Conservation (phyloP, 2,797 vertebrate genomes). For the Phalloptychus januarius region DNA sequence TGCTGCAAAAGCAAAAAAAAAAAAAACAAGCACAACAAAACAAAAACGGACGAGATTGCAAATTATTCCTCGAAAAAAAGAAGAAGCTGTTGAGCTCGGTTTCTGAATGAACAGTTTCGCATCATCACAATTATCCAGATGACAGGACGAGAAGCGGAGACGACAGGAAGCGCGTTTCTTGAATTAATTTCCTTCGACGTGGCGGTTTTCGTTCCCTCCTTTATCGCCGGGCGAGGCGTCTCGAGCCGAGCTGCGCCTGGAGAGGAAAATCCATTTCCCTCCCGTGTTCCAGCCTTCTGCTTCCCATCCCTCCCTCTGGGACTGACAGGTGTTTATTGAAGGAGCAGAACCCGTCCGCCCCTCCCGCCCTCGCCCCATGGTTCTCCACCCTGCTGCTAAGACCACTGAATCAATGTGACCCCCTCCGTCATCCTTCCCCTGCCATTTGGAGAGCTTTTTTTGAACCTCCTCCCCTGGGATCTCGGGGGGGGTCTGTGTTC, state of each 20-base stretch:
- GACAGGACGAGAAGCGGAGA: background rate
- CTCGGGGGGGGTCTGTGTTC: slow-evolving; percentile 49
- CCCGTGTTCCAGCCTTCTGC: slow-evolving; percentile 56
- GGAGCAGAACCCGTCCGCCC: slow-evolving; percentile 34
- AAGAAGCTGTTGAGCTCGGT: background rate
- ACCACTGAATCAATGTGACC: slow-evolving; percentile 56
- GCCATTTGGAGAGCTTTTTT: slow-evolving; percentile 52
- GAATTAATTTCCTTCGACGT: background rate
- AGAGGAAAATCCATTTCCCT: slow-evolving; percentile 47
- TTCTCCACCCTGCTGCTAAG: slow-evolving; percentile 54
- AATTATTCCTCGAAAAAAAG: slow-evolving; percentile 12
- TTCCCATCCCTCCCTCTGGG: slow-evolving; percentile 52
- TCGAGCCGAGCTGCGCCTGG: slow-evolving; percentile 8
- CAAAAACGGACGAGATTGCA: background rate
- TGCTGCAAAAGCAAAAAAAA: slow-evolving; percentile 4
- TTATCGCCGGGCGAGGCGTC: slow-evolving; percentile 20
- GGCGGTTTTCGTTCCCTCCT: slow-evolving; percentile 11
- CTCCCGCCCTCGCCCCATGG: slow-evolving; percentile 2
- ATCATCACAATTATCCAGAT: slow-evolving; percentile 25
- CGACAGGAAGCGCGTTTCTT: background rate
- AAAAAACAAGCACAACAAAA: background rate
- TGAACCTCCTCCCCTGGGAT: slow-evolving; percentile 33
- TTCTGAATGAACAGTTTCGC: slow-evolving; percentile 21
- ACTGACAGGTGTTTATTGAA: slow-evolving; percentile 63
- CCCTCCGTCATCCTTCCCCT: slow-evolving; percentile 54